Percentiles rank a stretch among this genome's conserved stretches.
Evolutionary conservation across 2,113 vertebrate genomes (phyloP).

Genomic region (Glaucidium brasilianum): DNA sequence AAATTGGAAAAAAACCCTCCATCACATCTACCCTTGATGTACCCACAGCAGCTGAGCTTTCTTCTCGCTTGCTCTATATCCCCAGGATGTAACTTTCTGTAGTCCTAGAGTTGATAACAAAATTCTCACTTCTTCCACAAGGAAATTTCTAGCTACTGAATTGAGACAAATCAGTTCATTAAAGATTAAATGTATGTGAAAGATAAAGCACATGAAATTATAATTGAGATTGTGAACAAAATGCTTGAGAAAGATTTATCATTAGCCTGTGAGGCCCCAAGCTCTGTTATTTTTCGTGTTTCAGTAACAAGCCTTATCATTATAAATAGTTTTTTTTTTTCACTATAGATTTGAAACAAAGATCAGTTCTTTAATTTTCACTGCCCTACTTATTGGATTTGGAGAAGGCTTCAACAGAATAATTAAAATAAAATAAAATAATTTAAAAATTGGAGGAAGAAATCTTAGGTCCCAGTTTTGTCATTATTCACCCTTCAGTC

Average conservation of each 20-base stretch:
- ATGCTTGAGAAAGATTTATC: not conserved
- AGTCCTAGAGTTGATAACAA: not conserved
- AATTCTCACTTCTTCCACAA: not conserved
- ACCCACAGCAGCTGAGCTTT: not conserved
- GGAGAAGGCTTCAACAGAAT: not conserved
- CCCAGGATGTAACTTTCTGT: not conserved
- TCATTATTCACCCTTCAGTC: not conserved
- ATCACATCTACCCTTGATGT: not conserved
- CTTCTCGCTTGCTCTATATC: not conserved
- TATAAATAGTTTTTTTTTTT: not conserved
- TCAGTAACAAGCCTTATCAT: not conserved
- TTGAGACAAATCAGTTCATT: conserved; percentile 7
- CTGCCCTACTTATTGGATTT: not conserved
- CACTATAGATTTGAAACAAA: not conserved
- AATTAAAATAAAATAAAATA: not conserved
- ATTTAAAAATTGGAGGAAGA: not conserved
- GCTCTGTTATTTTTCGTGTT: not conserved
- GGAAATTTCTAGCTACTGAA: not conserved
- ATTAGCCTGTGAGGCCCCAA: not conserved
- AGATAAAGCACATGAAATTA: conserved; percentile 17
- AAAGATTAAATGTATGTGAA: conserved; percentile 16
- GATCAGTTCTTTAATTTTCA: not conserved
- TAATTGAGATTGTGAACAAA: not conserved
- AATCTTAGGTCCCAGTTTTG: not conserved
- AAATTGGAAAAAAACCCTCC: not conserved